These are phyloP conservation scores for Ichneumoninae sp. DNA, from an alignment of 2,888 invertebrate species.

Conservation along the genomic window DNA sequence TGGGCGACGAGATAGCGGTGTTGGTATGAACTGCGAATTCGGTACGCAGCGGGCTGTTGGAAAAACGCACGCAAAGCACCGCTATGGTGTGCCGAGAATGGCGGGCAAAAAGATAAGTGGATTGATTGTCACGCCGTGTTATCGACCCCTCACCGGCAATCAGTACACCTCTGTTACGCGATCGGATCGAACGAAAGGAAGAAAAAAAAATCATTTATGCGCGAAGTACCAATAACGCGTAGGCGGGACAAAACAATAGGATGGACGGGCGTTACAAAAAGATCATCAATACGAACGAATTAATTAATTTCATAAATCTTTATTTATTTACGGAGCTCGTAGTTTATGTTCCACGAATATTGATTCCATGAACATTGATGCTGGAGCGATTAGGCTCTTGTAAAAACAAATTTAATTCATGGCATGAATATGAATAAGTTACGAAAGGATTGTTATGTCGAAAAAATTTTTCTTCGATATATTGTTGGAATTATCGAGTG, in stretches of 20 bases:
- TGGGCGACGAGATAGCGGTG: neutral
- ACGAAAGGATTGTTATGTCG: neutral
- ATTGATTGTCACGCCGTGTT: conserved; percentile 18
- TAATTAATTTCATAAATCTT: neutral
- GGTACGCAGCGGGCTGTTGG: neutral
- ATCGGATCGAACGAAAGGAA: neutral
- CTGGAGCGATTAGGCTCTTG: neutral
- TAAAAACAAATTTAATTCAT: neutral
- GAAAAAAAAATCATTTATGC: neutral
- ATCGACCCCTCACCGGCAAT: conserved; percentile 5
- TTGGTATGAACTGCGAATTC: neutral
- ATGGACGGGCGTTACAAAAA: neutral
- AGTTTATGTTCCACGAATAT: neutral
- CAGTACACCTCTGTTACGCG: neutral
- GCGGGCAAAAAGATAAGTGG: conserved; percentile 1
- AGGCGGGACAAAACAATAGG: neutral
- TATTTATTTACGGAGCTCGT: neutral
- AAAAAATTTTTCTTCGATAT: neutral
- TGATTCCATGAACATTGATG: neutral
- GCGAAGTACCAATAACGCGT: neutral
- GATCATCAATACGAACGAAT: neutral
- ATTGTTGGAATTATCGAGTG: neutral
- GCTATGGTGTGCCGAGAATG: neutral
- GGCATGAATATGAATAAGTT: neutral
- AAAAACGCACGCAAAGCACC: neutral